Base-by-base conservation (phyloP, 2,797 vertebrate genomes). In the Morelia viridis region DNA sequence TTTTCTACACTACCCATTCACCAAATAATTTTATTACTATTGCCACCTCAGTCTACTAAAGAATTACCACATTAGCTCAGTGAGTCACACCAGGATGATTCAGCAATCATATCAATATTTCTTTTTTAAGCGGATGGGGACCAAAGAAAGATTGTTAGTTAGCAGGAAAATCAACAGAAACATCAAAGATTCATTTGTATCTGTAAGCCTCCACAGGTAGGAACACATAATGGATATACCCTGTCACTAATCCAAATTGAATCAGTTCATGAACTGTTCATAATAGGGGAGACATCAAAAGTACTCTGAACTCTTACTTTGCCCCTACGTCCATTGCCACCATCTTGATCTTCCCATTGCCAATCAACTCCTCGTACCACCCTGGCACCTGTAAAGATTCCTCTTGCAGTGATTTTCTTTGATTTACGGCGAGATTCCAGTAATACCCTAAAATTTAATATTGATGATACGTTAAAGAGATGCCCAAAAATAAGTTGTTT, bases 281-380 rank as follows among this genome's bases (percentile, higher is more conserved):
- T 28, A 10, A 56, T 50, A 86, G 17, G n/a, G 56, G 24, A 71
- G 26, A 53, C 8, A 11, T 56, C 60, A 80, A 10, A 41, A 24
- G 24, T 13, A 91, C 61, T 89, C 53, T 35, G 8, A 64, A 92
- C 26, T 91, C 85, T 95, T 98, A 99, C 99, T 98, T 99, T 99
- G 96, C 99, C 99, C 97, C 99, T 98, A 88, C 99, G 98, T 24
- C 99, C 99, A 26, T 99, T 99, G 95, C 99, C 99, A 92, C 99
- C 99, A 92, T 99, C 99, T 97, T 99, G 99, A 96, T 99, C 99
- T 97, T 99, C 99, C 99, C 99, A 99, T 90, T 99, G 99, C 99
- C 99, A 99, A 97, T 99, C 99, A 93, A 99, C 99, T 93, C 99
- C 99, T 95, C 99, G 98, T 58, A 99, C 99, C 91, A 99, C 99